A percentile compares a stretch with the other conserved stretches of the same genome.
phyloP scores from a whole-genome alignment of 2,888 invertebrate species.

The Agriotes lineatus region DNA sequence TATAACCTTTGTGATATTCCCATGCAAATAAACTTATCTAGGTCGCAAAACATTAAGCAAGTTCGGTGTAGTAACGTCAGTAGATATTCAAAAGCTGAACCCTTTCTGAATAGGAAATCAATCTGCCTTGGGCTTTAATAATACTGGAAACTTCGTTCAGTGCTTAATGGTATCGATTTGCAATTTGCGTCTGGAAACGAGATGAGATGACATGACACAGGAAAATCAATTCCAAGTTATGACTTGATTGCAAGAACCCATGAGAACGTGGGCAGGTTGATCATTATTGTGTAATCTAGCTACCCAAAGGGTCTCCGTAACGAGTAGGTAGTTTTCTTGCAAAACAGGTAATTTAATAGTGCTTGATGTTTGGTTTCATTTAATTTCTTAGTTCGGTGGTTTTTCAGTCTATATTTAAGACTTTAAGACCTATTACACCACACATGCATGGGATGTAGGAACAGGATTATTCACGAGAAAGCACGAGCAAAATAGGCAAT shows the following conservation, averaged over 20 bases:
- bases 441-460: too few species aligned
- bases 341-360: too few species aligned
- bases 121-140: neutral
- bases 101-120: slow-evolving; percentile 2
- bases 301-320: too few species aligned
- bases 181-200: slow-evolving; percentile 19
- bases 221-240: slow-evolving; percentile 29
- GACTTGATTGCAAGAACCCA: neutral
- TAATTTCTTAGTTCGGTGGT: too few species aligned
- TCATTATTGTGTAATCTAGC: too few species aligned
- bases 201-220: slow-evolving; percentile 29
- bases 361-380: too few species aligned
- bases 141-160: slow-evolving; percentile 10
- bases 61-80: neutral
- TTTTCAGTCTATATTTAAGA: too few species aligned
- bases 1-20: slow-evolving; percentile 18
- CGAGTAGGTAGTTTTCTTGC: too few species aligned
- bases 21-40: slow-evolving; percentile 22
- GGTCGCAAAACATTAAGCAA: slow-evolving; percentile 20
- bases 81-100: neutral
- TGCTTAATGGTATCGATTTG: slow-evolving; percentile 26
- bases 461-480: too few species aligned
- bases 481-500: too few species aligned
- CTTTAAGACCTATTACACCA: too few species aligned
- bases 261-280: neutral